phyloP scores from a whole-genome alignment of 2,797 vertebrate species.

The Crocodylus rhombifer region DNA sequence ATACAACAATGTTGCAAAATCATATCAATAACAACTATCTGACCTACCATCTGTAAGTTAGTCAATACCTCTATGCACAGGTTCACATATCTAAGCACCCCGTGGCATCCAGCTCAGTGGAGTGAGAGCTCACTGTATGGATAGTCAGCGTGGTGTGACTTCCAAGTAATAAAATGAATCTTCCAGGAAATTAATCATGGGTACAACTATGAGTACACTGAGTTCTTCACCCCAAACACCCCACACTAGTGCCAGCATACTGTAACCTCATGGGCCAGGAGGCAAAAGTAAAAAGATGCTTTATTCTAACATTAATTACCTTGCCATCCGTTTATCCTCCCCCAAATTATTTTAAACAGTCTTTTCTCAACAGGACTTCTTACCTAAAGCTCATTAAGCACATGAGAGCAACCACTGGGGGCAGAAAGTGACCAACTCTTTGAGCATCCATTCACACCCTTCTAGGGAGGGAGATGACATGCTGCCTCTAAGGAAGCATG shows the following conservation, averaged over 20 bases:
- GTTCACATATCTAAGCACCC: conserved; percentile 6
- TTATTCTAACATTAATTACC: background rate
- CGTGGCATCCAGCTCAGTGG: accelerated
- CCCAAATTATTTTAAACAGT: background rate
- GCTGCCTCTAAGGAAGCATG: background rate
- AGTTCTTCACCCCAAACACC: background rate
- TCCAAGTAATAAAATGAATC: conserved; percentile 10
- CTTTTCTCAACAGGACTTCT: background rate
- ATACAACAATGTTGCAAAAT: background rate
- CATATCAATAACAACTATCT: background rate
- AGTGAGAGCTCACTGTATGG: background rate
- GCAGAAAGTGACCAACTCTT: background rate
- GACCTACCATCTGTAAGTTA: background rate
- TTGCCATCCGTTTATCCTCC: background rate
- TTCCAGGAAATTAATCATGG: conserved; percentile 12
- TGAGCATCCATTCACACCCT: background rate
- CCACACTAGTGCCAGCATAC: background rate
- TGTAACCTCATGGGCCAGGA: background rate
- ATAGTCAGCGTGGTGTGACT: background rate
- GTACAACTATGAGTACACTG: background rate
- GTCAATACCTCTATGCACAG: background rate
- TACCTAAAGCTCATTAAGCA: background rate
- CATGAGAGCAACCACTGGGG: background rate
- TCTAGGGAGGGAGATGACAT: background rate
- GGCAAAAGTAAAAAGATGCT: background rate